Conservation (phyloP, 1,140 invertebrate species). For the Micrasema minimum region DNA sequence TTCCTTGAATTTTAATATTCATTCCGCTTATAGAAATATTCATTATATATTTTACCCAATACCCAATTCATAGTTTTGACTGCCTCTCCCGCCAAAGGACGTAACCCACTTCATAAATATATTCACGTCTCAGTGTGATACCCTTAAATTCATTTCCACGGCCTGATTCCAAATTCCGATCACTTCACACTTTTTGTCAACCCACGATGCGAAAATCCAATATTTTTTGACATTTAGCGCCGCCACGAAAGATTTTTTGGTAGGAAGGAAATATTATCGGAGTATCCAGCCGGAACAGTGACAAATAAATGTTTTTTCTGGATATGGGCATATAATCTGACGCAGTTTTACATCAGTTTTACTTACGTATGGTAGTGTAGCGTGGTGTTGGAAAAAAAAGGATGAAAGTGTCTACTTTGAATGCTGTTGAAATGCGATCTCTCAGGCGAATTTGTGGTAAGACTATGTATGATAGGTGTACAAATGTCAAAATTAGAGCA, state of each 20-base stretch:
- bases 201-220: slow-evolving; percentile 31
- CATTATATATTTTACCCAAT: slow-evolving; percentile 2
- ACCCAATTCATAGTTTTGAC: slow-evolving; percentile 13
- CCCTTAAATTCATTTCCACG: slow-evolving; percentile 28
- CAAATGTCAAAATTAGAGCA: too few species aligned
- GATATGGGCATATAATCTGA: too few species aligned
- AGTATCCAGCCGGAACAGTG: background rate
- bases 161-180: slow-evolving; percentile 25
- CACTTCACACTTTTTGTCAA: slow-evolving; percentile 28
- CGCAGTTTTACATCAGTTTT: too few species aligned
- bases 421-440: too few species aligned
- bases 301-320: background rate
- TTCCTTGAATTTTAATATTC: too few species aligned
- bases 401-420: too few species aligned
- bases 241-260: slow-evolving; percentile 10
- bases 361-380: too few species aligned
- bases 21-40: too few species aligned
- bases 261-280: background rate
- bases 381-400: too few species aligned
- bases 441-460: too few species aligned
- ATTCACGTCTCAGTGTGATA: slow-evolving; percentile 23
- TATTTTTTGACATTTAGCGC: slow-evolving; percentile 31
- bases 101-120: slow-evolving; percentile 25
- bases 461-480: too few species aligned
- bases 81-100: slow-evolving; percentile 1